Conservation (phyloP, 1,140 invertebrate species). For the Drosophila bocki region DNA sequence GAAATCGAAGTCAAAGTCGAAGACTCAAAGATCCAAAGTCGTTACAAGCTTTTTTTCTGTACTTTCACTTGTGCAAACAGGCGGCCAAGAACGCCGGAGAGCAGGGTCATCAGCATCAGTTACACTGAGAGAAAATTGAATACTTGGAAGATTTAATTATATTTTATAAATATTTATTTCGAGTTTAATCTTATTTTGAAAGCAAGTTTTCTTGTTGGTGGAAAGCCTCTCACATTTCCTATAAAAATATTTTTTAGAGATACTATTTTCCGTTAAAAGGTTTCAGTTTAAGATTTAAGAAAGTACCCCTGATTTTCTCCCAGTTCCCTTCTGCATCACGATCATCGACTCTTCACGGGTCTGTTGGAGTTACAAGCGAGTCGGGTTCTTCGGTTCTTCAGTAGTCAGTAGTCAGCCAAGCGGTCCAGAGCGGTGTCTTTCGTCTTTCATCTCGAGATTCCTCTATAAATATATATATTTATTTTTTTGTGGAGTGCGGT, state of each 20-base stretch:
- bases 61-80: constrained; percentile 81
- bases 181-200: no score
- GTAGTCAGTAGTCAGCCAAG: constrained; percentile 79
- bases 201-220: no score
- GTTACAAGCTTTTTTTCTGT: constrained; percentile 61
- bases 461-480: neutral
- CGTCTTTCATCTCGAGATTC: constrained; percentile 10
- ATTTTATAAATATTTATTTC: neutral
- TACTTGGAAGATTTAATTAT: no score
- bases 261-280: neutral
- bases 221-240: no score
- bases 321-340: constrained; percentile 23
- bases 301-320: neutral
- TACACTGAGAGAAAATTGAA: constrained; percentile 9
- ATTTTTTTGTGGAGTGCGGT: neutral
- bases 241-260: no score
- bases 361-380: constrained; percentile 50
- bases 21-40: constrained; percentile 25
- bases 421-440: constrained; percentile 52
- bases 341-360: constrained; percentile 16
- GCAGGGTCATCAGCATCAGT: constrained; percentile 36
- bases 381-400: constrained; percentile 54
- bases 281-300: neutral
- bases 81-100: constrained; percentile 58
- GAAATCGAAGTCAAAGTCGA: constrained; percentile 21